A percentile compares a stretch with the other conserved stretches of the same genome.
These are phyloP conservation scores for Spialia ferax DNA, from an alignment of 2,888 invertebrate genomes.

Conservation along the genomic window DNA sequence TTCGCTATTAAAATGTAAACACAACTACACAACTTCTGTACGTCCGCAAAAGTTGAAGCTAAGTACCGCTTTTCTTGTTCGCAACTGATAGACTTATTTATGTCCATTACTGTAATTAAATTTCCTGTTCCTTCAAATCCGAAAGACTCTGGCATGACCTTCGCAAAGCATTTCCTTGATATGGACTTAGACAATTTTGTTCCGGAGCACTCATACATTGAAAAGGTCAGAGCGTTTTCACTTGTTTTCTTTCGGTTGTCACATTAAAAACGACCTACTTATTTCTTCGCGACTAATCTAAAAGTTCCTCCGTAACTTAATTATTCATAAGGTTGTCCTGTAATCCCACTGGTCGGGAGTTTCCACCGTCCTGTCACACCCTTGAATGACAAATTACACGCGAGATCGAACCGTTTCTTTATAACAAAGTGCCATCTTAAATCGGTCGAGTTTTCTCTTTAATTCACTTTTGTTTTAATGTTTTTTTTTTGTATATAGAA, in stretches of 20 bases:
- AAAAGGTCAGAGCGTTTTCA: slow-evolving; percentile 60
- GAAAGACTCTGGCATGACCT: slow-evolving; percentile 20
- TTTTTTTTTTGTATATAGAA: too few relatives aligned
- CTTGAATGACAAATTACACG: slow-evolving; percentile 80
- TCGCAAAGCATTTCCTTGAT: slow-evolving; percentile 31
- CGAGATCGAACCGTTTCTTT: slow-evolving; percentile 55
- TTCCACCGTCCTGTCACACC: slow-evolving; percentile 70
- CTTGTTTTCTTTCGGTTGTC: slow-evolving; percentile 60
- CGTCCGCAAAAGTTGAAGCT: not conserved
- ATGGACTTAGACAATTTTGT: slow-evolving; percentile 32
- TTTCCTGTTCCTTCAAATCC: slow-evolving; percentile 27
- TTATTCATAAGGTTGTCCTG: slow-evolving; percentile 80
- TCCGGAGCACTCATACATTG: slow-evolving; percentile 16
- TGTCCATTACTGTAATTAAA: slow-evolving; percentile 27
- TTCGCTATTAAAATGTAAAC: too few relatives aligned
- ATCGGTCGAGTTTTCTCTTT: not conserved
- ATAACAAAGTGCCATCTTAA: not conserved
- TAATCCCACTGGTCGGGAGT: slow-evolving; percentile 69
- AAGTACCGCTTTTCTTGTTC: not conserved
- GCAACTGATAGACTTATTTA: not conserved
- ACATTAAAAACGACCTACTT: slow-evolving; percentile 65
- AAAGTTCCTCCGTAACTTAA: slow-evolving; percentile 76
- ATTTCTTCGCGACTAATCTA: slow-evolving; percentile 60
- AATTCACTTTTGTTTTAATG: slow-evolving; percentile 1
- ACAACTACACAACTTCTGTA: too few relatives aligned